Percentiles rank a stretch among this genome's conserved stretches.
Evolutionary conservation across 2,888 invertebrate species (phyloP).

Genomic region (Leuctra nigra): DNA sequence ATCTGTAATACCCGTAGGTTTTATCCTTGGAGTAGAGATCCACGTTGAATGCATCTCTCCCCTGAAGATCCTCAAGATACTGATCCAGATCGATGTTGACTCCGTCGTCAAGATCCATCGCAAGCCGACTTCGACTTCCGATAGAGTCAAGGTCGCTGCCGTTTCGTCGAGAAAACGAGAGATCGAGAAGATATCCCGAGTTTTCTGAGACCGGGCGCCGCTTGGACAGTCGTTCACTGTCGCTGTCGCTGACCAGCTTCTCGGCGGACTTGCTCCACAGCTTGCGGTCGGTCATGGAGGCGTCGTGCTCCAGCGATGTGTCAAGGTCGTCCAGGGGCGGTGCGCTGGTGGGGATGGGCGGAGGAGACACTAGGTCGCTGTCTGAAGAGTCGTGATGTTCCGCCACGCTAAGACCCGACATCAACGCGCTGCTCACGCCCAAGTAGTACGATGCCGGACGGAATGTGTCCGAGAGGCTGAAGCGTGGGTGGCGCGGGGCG

Average conservation of each 20-base stretch:
- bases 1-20: constrained; percentile 17
- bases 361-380: constrained; percentile 70
- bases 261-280: constrained; percentile 18
- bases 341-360: constrained; percentile 68
- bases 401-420: constrained; percentile 27
- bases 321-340: constrained; percentile 67
- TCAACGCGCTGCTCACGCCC: constrained; percentile 52
- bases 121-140: constrained; percentile 32
- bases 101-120: constrained; percentile 30
- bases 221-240: constrained; percentile 54
- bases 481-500: constrained; percentile 63
- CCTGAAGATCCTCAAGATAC: constrained; percentile 58
- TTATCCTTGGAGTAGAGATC: constrained; percentile 36
- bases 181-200: constrained; percentile 52
- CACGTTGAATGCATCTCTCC: constrained; percentile 43
- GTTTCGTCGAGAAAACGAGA: constrained; percentile 39
- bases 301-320: constrained; percentile 43
- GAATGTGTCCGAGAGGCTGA: constrained; percentile 82
- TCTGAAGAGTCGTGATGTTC: constrained; percentile 75
- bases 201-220: constrained; percentile 70
- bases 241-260: constrained; percentile 15
- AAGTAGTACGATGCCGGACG: constrained; percentile 83
- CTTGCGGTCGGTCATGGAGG: constrained; percentile 35
- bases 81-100: constrained; percentile 58
- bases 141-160: constrained; percentile 33